Evolutionary conservation across 2,888 invertebrate species (phyloP).

Genomic region (Prenolepis imparis): DNA sequence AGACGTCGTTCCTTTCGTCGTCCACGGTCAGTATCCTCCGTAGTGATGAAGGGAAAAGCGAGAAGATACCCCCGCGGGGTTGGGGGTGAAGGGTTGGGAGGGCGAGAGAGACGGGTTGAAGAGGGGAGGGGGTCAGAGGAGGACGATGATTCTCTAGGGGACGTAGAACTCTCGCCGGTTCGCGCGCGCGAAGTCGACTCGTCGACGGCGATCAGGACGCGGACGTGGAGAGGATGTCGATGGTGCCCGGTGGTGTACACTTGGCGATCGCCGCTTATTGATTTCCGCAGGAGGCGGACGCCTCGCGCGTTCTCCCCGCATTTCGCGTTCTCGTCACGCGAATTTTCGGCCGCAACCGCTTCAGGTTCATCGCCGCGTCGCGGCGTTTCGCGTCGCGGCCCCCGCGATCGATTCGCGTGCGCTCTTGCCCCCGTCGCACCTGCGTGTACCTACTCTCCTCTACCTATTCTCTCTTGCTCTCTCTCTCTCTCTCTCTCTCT

Average conservation of each 20-base stretch:
- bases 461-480: constrained; percentile 44
- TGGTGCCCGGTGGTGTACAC: constrained; percentile 33
- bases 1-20: constrained; percentile 69
- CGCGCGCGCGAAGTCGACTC: constrained; percentile 28
- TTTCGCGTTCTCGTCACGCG: constrained; percentile 76
- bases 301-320: constrained; percentile 44
- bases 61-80: no score
- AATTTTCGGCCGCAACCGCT: constrained; percentile 74
- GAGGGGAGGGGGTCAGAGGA: neutral
- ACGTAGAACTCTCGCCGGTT: constrained; percentile 27
- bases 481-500: constrained; percentile 55
- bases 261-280: constrained; percentile 81
- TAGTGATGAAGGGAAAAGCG: neutral
- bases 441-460: constrained; percentile 56
- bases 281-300: constrained; percentile 75
- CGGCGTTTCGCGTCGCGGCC: constrained; percentile 71
- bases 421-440: constrained; percentile 70
- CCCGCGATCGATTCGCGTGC: constrained; percentile 74
- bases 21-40: constrained; percentile 70
- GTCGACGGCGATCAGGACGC: constrained; percentile 31
- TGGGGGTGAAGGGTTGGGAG: no score
- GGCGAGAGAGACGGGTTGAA: no score
- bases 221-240: constrained; percentile 58
- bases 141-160: neutral
- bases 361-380: constrained; percentile 62